These are phyloP conservation scores for Druon quercuslanigerum DNA, from an alignment of 1,140 invertebrate species.

Conservation along the genomic window DNA sequence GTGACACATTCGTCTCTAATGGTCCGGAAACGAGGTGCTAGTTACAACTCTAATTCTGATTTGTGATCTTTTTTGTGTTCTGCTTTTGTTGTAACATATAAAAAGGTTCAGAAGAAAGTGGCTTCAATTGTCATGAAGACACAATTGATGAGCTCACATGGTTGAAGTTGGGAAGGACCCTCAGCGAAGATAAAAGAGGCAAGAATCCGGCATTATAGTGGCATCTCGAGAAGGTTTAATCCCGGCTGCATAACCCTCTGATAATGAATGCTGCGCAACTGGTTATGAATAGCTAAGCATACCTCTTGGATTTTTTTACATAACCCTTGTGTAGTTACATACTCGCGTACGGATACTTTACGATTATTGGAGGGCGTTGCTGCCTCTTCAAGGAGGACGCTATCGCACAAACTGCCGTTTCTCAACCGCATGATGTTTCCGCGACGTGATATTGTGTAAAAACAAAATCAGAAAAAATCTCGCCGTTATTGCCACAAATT, in stretches of 20 bases:
- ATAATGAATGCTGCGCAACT: conserved; percentile 67
- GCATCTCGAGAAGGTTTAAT: conserved; percentile 59
- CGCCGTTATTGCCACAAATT: not conserved
- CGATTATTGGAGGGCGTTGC: conserved; percentile 66
- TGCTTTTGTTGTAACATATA: no score
- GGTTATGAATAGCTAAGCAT: conserved; percentile 65
- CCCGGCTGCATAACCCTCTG: conserved; percentile 50
- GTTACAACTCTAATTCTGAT: no score
- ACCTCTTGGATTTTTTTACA: conserved; percentile 36
- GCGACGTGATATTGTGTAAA: not conserved
- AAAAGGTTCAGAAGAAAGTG: no score
- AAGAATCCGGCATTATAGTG: conserved; percentile 54
- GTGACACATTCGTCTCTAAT: no score
- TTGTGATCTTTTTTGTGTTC: no score
- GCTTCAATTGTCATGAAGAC: conserved; percentile 8
- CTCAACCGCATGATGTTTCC: not conserved
- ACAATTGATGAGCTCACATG: conserved; percentile 29
- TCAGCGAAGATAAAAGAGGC: not conserved
- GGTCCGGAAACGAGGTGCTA: no score
- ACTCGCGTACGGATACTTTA: conserved; percentile 54
- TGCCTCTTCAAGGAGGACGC: conserved; percentile 37
- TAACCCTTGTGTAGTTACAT: conserved; percentile 1
- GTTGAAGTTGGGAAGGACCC: conserved; percentile 20
- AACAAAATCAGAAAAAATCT: conserved; percentile 29
- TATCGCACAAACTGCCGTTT: not conserved